Percentiles rank a stretch among this genome's conserved stretches.
Evolutionary conservation across 1,140 invertebrate species (phyloP).

Genomic region (Drosophila pseudoobscura): DNA sequence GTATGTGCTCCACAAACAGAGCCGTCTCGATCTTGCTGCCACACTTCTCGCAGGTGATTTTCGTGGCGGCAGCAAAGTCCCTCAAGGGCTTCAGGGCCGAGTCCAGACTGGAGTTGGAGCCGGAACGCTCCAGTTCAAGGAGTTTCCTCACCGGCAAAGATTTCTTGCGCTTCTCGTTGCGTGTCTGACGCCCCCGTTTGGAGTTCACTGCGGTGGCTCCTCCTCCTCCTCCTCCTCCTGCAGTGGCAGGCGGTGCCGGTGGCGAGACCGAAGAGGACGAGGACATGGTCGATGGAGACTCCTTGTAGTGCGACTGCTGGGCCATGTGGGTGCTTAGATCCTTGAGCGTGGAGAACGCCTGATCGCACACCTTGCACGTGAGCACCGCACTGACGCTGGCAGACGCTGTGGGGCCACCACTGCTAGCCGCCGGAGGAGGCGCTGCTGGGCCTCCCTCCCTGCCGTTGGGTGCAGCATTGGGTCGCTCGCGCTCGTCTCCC

Average conservation of each 20-base stretch:
- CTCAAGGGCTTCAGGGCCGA: constrained; percentile 88
- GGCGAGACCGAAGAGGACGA: constrained; percentile 8
- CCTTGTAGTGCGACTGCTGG: constrained; percentile 98
- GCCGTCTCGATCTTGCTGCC: constrained; percentile 97
- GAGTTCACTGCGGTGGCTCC: constrained; percentile 84
- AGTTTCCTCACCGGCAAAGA: constrained; percentile 95
- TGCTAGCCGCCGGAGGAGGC: constrained; percentile 71
- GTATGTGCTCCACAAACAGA: constrained; percentile 96
- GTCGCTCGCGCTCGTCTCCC: constrained; percentile 86
- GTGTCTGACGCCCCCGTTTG: constrained; percentile 92
- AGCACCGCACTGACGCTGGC: constrained; percentile 87
- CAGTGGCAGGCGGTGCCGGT: constrained; percentile 1
- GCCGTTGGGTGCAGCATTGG: constrained; percentile 33
- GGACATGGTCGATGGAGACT: constrained; percentile 87
- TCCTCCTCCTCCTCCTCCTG: constrained; percentile 85
- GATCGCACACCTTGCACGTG: constrained; percentile 98
- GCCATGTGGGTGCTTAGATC: constrained; percentile 99
- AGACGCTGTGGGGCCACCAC: constrained; percentile 89
- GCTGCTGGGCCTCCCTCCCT: neutral
- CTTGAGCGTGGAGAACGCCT: constrained; percentile 97
- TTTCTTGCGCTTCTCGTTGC: constrained; percentile 94
- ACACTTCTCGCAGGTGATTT: constrained; percentile 98
- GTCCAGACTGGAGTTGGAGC: constrained; percentile 84
- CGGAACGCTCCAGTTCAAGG: constrained; percentile 93
- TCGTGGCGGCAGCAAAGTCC: constrained; percentile 86